Base-by-base conservation (phyloP, 2,113 vertebrate genomes). In the Archocentrus centrarchus region DNA sequence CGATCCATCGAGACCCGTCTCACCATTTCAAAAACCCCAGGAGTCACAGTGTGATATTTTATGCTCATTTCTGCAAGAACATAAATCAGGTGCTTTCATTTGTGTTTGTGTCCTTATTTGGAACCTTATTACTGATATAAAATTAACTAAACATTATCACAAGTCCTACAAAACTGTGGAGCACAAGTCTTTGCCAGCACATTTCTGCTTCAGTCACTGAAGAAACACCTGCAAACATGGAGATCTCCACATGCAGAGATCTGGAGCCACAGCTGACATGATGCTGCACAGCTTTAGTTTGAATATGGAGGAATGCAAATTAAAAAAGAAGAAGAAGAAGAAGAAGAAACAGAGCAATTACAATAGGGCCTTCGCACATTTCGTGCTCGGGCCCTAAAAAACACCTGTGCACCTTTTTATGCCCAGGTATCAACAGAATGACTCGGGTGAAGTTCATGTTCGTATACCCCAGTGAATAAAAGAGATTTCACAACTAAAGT, bases 391-490 rank as follows among this genome's bases (percentile, higher is more conserved):
- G 27, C 27, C 3, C 27, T 27, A 24, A 68, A 41, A 66, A 50
- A 30, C 5, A 70, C 11, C 44, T 13, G 24, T 20, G 1, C 24
- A 0, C 0, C 18, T 20, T 70, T 11, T 32, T 2, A 70, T 53
- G 9, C 11, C 15, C 41, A 27, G 27, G 5, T 30, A 70, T 6
- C 18, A 70, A 70, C 41, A 70, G 24, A 27, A 50, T 70, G 18
- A 68, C 27, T 30, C 27, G 15, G 41, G 18, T 47, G 2, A 68
- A 68, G 41, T 70, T 70, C 5, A 70, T 5, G 17, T 50, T 70
- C 44, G 11, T 1, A 50, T 17, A 53, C 10, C 0, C 22, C 14
- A 50, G 9, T 50, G 22, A 3, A 64, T 20, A n/a, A 41, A 64
- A 63, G 20, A 20, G 37, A 39, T 39, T 13, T 44, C 63, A 68